Evolutionary conservation across 2,113 vertebrate genomes (phyloP), one percentile per base, ranked within the genome.

Genomic region (Tricholaema leucomelas): DNA sequence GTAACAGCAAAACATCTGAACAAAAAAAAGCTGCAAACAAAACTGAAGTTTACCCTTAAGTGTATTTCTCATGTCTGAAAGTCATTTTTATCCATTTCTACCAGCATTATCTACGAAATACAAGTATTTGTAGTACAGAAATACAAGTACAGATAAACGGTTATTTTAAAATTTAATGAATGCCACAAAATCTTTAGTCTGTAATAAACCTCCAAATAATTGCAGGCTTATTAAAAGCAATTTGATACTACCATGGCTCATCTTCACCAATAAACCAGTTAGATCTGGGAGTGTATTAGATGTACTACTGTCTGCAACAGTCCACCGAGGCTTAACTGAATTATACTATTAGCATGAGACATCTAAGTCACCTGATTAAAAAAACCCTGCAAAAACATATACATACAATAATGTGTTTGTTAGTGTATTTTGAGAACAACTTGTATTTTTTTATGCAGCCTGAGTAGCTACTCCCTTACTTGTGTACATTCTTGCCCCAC

Each of bases 401-500:
- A 82, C 16, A 42, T 16, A 61, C 16, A n/a, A 59, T 10, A 82
- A 44, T 14, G 10, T 3, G 76, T 86, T 72, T 13, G 23, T 19
- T 20, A 16, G 38, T 0, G 1, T 36, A 38, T 61, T 75, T 65
- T 50, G 54, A 81, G 27, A 67, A 35, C 27, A 91, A 38, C 9
- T 17, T 1, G 3, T 7, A 74, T 31, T 35, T 75, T 58, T 58
- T 69, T n/a, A 46, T 0, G 0, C 35, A 72, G 27, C 13, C 78
- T 33, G 36, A 15, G 6, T 50, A 88, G 69, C 73, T 75, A 28
- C 36, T 85, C 73, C 61, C 36, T 90, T 33, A 42, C 21, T 31
- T 1, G 0, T 20, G 19, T 36, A 25, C 56, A 36, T 25, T 80
- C 72, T 64, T 81, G 67, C 23, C 36, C 60, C 0, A 0, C 38